Base-by-base conservation (phyloP, 2,797 vertebrate genomes). In the Anguilla obscura region DNA sequence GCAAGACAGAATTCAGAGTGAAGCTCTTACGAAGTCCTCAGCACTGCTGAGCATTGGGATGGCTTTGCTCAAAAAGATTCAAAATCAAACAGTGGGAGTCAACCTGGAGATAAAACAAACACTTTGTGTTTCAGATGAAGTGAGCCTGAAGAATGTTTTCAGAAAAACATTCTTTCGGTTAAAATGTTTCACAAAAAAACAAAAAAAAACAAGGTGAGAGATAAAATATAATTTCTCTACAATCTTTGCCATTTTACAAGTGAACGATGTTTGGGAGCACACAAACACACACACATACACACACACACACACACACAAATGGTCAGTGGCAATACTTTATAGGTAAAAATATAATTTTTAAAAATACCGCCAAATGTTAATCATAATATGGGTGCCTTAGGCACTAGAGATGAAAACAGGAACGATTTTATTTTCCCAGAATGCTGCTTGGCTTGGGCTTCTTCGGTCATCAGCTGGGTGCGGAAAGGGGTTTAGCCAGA, bases 401-500 rank as follows among this genome's bases (percentile, higher is more conserved):
- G 71, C 87, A 83, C 60, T 69, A 2, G 33, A 58, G 27, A 63
- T 30, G 63, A 90, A 86, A 89, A 88, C 24, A 83, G n/a, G 86
- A 86, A 89, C 89, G 87, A 91, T 94, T 95, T 90, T 12, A 92
- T 93, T 94, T 92, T 92, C 88, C 86, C 80, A 89, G 90, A 90
- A 93, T 92, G 92, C 88, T 74, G 90, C 89, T 90, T 91, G 93
- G 91, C 92, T 93, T 90, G 84, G 79, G 89, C 90, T 79, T 82
- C 80, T 90, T 92, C 88, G 89, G 86, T 94, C 92, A 94, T 95
- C 94, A 94, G 91, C 87, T 76, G 54, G 58, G 91, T 89, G 91
- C 92, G 91, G 90, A 94, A 93, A 95, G 92, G 40, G 90, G 90
- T 94, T 95, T 94, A 95, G 88, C 88, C 85, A 90, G 86, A 94